Base-by-base conservation (phyloP, 2,113 vertebrate genomes). In the Scortum barcoo region DNA sequence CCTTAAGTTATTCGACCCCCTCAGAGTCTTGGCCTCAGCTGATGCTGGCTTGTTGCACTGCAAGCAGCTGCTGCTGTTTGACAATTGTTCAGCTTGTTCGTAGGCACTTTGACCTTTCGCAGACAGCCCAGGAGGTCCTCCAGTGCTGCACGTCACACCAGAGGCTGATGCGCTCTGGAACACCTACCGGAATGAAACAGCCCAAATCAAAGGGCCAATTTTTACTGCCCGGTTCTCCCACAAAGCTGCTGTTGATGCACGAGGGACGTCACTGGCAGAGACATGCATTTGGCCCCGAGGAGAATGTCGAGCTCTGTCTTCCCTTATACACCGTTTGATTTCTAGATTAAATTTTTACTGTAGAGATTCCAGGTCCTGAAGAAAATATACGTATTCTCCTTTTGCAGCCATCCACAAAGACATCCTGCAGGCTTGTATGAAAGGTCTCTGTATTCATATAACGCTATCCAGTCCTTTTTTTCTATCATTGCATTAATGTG, bases 191-290 rank as follows among this genome's bases (percentile, higher is more conserved):
- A n/a, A 62, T 40, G 44, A 65, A 73, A 58, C 3, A 30, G 46
- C 30, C 67, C 67, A 78, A 86, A 83, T 88, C 78, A 83, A 89
- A 86, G 30, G 65, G 44, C 38, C 24, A 66, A 44, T 88, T 86
- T 36, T 72, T 83, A 62, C 72, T 70, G 72, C 42, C 3, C 6
- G 33, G 33, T 6, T 36, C 33, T 36, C 33, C 33, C 33, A 94
- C 88, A 91, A 88, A 78, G 81, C 61, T 81, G 62, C 87, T 24
- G 90, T 88, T 92, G 78, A 94, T 83, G 83, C 63, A 53, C 8
- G 11, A 68, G 67, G 66, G 67, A 88, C 24, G 22, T 84, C 79
- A 85, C 67, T 78, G 76, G 82, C 80, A 75, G 28, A 71, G 51
- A 67, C 7, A 46, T 70, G 81, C 81, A 78, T 89, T 84, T 92